Evolutionary conservation across 2,113 vertebrate species (phyloP), one percentile per base, ranked within the genome.

Genomic region (Cyphomyrus discorhynchus): DNA sequence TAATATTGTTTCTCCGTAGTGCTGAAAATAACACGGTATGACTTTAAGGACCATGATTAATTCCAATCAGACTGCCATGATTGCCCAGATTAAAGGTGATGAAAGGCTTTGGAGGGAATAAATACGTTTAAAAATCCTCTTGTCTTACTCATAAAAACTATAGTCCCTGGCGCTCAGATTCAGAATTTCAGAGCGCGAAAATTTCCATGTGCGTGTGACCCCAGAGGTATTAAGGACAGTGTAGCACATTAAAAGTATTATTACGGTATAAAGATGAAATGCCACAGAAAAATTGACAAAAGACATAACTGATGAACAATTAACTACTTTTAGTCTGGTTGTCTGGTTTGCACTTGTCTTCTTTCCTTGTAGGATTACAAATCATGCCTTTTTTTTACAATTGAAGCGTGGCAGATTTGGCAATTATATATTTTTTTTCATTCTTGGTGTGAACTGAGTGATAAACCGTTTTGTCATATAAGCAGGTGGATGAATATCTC

Each of bases 371-470:
- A 24, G 39, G 39, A 84, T 84, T 47, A 84, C 82, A 84, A 47
- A 80, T 80, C 31, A 80, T 80, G 35, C 35, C 27, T 31, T 31
- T 46, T 46, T 39, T 84, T 46, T 24, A 46, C 45, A 24, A 21
- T 42, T 46, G 82, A 84, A 84, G 82, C 82, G 21, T 45, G 82
- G 17, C 42, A 84, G 45, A 46, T 84, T 24, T 84, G 45, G 39
- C 45, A 45, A 45, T 84, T 84, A 46, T 83, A 52, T 83, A 46
- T 84, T 46, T 24, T 84, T 84, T 84, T 47, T 24, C 17, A 19
- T 82, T 82, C 77, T 82, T 31, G 62, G 74, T 80, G 74, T 80
- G 74, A 80, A 80, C 35, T 42, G 35, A 80, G 77, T 82, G 77
- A 39, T 82, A 82, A 82, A 82, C 42, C 82, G 17, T 35, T 80